phyloP scores from a whole-genome alignment of 2,113 vertebrate genomes.

The Sciurus niger region DNA sequence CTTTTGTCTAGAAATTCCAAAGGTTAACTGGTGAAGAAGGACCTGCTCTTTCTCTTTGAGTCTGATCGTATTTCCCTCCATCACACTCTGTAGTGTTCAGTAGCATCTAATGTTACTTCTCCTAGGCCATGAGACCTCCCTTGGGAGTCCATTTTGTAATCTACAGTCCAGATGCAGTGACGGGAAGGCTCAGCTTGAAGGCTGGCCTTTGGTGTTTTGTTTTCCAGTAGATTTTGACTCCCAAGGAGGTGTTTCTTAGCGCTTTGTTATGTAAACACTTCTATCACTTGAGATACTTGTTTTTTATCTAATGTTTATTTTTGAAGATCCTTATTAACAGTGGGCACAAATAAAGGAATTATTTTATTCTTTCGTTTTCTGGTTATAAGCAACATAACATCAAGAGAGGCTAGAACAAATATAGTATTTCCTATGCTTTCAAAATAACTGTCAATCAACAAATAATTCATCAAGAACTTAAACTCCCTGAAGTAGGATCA shows the following conservation, averaged over 20 bases:
- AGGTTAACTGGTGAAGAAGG: conserved; percentile 50
- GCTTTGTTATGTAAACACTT: conserved; percentile 48
- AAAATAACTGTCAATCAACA: neutral
- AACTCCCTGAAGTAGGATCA: neutral
- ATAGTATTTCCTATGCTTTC: neutral
- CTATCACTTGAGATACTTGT: conserved; percentile 30
- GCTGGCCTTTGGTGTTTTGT: neutral
- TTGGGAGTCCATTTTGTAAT: conserved; percentile 9
- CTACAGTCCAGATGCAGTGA: conserved; percentile 11
- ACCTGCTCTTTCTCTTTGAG: neutral
- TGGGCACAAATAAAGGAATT: conserved; percentile 36
- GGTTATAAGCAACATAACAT: neutral
- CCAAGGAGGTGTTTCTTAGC: conserved; percentile 14
- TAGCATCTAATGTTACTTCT: neutral
- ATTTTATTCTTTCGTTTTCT: conserved; percentile 57
- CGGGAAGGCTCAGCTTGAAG: neutral
- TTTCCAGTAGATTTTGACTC: conserved; percentile 21
- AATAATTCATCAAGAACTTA: conserved; percentile 33
- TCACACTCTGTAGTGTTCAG: neutral
- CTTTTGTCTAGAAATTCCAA: conserved; percentile 29
- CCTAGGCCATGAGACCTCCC: conserved; percentile 1
- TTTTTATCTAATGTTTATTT: conserved; percentile 23
- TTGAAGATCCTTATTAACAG: conserved; percentile 24
- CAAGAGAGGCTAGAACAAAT: conserved; percentile 47
- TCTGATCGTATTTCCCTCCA: neutral